Evolutionary conservation across 2,113 vertebrate genomes (phyloP), one percentile per base, ranked within the genome.

Genomic region (Nymphicus hollandicus): DNA sequence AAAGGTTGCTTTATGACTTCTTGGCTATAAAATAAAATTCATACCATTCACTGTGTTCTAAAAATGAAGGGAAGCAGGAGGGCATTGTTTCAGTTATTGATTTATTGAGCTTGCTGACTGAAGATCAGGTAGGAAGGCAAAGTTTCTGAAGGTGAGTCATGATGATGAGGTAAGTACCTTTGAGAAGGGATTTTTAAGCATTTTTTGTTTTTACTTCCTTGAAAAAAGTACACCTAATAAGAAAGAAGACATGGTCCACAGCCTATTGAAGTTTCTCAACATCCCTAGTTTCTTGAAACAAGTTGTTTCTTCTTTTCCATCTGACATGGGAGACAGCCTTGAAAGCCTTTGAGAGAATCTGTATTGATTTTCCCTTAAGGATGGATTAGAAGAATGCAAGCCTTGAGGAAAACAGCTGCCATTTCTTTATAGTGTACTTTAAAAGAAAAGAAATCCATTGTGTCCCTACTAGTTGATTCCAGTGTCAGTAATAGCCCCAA

Each of bases 321-420:
- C 61, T 97, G 94, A 95, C 73, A 66, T 71, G n/a, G 70, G 23
- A 93, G 77, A 94, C 25, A 72, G 56, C 14, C 52, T 81, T 86
- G 74, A 95, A 96, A 96, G 60, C 68, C 81, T 94, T 52, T 65
- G 87, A 95, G 71, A 94, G 74, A 91, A 94, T 83, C 68, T 7
- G 29, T 91, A 97, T 89, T 92, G 96, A 97, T 96, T 97, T 97
- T 63, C 50, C 95, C 53, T 96, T 95, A 93, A 81, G 50, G 46
- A 89, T 61, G 53, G 78, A 92, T 90, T 88, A 96, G 92, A 91
- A 93, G 80, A 96, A 92, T 76, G 74, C 6, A 6, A 91, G 74
- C 69, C 88, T 95, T 92, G 43, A 92, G 89, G 52, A 88, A 85
- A 94, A 94, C 27, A 92, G 58, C 29, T 96, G 60, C 63, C 47